phyloP scores from a whole-genome alignment of 2,797 vertebrate genomes.

The Cygnus olor region DNA sequence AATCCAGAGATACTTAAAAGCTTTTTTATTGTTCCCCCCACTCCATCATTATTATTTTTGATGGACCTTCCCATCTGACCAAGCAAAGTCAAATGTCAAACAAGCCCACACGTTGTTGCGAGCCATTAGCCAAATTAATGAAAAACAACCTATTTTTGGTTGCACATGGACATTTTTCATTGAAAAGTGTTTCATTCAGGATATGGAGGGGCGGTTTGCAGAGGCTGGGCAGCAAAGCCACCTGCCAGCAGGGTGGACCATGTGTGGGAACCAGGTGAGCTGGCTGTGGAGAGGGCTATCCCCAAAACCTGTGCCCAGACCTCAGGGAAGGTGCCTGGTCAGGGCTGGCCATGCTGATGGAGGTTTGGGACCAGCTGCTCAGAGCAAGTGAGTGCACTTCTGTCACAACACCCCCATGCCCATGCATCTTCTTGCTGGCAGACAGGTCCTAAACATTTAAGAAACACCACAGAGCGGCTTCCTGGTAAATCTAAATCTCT shows the following conservation, averaged over 20 bases:
- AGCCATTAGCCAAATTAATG: background rate
- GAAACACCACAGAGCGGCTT: background rate
- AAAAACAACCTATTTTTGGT: background rate
- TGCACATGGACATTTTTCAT: background rate
- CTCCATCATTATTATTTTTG: background rate
- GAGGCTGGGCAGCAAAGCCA: background rate
- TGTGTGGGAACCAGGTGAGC: background rate
- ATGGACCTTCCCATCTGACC: background rate
- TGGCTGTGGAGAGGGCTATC: background rate
- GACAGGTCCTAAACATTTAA: background rate
- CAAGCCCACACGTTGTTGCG: background rate
- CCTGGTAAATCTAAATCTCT: background rate
- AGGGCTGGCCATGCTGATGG: accelerated
- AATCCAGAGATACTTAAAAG: background rate
- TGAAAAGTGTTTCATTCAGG: background rate
- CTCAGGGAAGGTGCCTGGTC: background rate
- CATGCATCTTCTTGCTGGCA: background rate
- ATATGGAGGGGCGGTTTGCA: background rate
- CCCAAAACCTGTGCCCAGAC: background rate
- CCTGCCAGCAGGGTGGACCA: background rate
- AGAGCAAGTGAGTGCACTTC: background rate
- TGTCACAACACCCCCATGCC: background rate
- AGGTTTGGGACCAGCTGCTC: background rate
- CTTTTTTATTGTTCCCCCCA: accelerated
- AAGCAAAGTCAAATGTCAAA: background rate